Base-by-base conservation (phyloP, 2,113 vertebrate genomes). In the Smithornis capensis region DNA sequence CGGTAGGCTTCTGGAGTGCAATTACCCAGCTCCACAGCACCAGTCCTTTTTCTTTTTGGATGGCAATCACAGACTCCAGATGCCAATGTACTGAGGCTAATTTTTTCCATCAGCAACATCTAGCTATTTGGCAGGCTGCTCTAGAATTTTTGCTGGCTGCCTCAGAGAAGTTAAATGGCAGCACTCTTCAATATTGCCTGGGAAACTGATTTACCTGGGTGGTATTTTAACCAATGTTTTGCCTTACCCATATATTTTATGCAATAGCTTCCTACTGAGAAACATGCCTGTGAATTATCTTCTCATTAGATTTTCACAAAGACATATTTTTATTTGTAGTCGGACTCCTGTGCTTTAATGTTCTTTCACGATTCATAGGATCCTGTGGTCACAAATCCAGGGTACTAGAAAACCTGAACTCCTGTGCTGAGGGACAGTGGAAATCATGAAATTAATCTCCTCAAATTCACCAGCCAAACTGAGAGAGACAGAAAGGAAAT, bases 31-130 rank as follows among this genome's bases (percentile, higher is more conserved):
- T 86, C 52, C 69, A 75, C 63, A 76, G 82, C 60, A 83, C 83
- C 67, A 83, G 63, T 35, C 78, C 49, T 52, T 84, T 80, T 50
- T 93, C 90, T 78, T 91, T 86, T 93, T 83, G 88, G 96, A 83
- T 77, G 89, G 76, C 53, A 92, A 94, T 81, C 82, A 63, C 64
- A 59, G 73, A 59, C 53, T 82, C 77, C 76, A 89, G 90, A 95
- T 94, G 82, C 92, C 95, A 87, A 68, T 83, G 92, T 68, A 75
- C 87, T 87, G 83, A 96, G 59, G 87, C 63, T 84, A 90, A 95
- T 89, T 94, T 91, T 97, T 96, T 94, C 95, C 96, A 96, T 95
- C 89, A 95, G 91, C 87, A 95, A 77, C 56, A 64, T 89, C 78
- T 85, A 81, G 82, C 42, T 91, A 23, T 92, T 95, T 97, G 96